These are phyloP conservation scores for Dolichomitus sp. DNA, from an alignment of 2,888 invertebrate genomes.

Conservation along the genomic window DNA sequence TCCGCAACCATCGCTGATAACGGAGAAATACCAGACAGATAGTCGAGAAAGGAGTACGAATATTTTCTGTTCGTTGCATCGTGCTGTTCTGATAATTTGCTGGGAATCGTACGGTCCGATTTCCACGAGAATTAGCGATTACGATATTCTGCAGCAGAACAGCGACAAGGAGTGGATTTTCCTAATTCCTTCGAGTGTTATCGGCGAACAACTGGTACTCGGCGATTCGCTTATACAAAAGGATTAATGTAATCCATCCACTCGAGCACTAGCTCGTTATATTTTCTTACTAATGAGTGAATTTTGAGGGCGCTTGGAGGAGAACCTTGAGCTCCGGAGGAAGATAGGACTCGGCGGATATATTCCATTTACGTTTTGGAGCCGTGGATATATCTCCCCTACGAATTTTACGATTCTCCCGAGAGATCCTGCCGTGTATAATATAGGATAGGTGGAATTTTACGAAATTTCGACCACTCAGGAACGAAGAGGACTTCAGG, in stretches of 20 bases:
- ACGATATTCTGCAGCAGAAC: not conserved
- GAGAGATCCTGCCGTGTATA: not conserved
- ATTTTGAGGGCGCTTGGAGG: not conserved
- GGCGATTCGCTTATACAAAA: not conserved
- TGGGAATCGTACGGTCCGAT: constrained; percentile 4
- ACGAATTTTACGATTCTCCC: not conserved
- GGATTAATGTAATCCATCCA: constrained; percentile 25
- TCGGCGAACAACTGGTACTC: not conserved
- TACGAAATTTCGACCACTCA: not conserved
- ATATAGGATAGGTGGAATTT: constrained; percentile 1
- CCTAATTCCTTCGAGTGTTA: constrained; percentile 1
- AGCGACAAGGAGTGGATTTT: not conserved
- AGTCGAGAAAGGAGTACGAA: not conserved
- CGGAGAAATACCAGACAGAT: not conserved
- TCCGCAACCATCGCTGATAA: constrained; percentile 18
- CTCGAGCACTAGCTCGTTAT: constrained; percentile 35
- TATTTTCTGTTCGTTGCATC: not conserved
- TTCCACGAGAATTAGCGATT: not conserved
- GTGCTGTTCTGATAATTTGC: not conserved
- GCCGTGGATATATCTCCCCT: not conserved
- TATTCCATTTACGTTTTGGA: not conserved
- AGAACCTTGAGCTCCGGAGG: not conserved
- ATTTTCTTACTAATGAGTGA: constrained; percentile 19
- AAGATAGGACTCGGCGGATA: not conserved
- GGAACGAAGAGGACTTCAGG: not conserved